Percentiles rank a stretch among this genome's conserved stretches.
phyloP scores from a whole-genome alignment of 1,140 invertebrate species.

The Drosophila cardini region DNA sequence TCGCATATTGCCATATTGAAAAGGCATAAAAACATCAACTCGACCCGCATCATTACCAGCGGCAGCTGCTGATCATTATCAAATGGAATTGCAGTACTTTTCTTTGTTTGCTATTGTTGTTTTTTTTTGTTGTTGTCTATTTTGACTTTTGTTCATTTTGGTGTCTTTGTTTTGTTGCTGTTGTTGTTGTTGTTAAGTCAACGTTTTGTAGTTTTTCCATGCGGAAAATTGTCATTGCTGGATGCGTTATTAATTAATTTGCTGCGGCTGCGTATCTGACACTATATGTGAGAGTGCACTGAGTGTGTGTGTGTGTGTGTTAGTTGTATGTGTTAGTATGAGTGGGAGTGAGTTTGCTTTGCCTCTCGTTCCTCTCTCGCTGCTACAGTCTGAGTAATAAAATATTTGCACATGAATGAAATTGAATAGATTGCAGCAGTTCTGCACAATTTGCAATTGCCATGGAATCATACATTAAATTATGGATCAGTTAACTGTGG shows the following conservation, averaged over 20 bases:
- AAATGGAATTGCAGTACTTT: constrained; percentile 31
- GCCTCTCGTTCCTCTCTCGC: not conserved
- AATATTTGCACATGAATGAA: constrained; percentile 81
- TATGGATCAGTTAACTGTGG: constrained; percentile 40
- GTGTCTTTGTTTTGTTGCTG: constrained; percentile 33
- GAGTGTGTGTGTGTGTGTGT: constrained; percentile 11
- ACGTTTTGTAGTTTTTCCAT: constrained; percentile 68
- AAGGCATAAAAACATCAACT: constrained; percentile 26
- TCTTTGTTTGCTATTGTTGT: constrained; percentile 31
- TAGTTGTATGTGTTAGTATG: constrained; percentile 8
- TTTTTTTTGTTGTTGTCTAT: constrained; percentile 33
- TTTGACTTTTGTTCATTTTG: constrained; percentile 52
- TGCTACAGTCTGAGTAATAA: constrained; percentile 62
- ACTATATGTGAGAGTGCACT: constrained; percentile 18
- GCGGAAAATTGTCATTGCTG: constrained; percentile 82
- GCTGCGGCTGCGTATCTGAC: constrained; percentile 56
- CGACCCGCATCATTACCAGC: constrained; percentile 30
- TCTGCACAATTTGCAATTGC: constrained; percentile 75
- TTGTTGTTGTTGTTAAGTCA: constrained; percentile 45
- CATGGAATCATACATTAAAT: constrained; percentile 66
- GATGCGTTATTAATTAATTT: constrained; percentile 82
- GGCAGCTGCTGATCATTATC: constrained; percentile 44
- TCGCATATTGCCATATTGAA: constrained; percentile 16
- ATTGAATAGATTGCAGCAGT: constrained; percentile 77
- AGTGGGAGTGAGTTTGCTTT: constrained; percentile 10